Evolutionary conservation across 1,140 invertebrate species (phyloP).

Genomic region (Ridgeia piscesae): DNA sequence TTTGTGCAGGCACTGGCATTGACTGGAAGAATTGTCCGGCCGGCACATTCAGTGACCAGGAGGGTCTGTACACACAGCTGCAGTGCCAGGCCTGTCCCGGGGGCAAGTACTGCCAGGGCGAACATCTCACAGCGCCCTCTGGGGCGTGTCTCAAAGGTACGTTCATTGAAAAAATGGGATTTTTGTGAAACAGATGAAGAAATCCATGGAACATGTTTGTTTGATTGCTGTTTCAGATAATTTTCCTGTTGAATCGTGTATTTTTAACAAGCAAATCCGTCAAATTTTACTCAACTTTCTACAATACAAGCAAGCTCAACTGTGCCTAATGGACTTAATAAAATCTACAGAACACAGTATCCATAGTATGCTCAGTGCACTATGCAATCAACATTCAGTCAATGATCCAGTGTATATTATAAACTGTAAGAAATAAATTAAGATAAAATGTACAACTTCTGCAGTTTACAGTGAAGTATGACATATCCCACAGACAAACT

Average conservation of each 20-base stretch:
- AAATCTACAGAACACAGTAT: too few species aligned
- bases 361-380: too few species aligned
- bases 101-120: conserved; percentile 45
- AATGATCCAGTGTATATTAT: too few species aligned
- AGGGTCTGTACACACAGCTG: conserved; percentile 42
- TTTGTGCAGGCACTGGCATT: conserved; percentile 42
- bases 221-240: too few species aligned
- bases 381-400: too few species aligned
- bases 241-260: not conserved
- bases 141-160: conserved; percentile 47
- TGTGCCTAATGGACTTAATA: not conserved
- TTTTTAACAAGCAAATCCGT: not conserved
- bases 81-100: conserved; percentile 50
- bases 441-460: too few species aligned
- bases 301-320: not conserved
- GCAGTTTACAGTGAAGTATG: not conserved
- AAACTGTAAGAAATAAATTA: too few species aligned
- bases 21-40: conserved; percentile 48
- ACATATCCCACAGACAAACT: not conserved
- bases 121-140: conserved; percentile 41
- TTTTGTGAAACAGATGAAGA: too few species aligned
- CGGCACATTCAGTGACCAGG: conserved; percentile 49
- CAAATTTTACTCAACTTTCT: not conserved
- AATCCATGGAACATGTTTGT: too few species aligned
- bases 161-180: not conserved